A percentile compares a stretch with the other conserved stretches of the same genome.
These are phyloP conservation scores for Latrodectus hesperus DNA, from an alignment of 2,888 invertebrate genomes.

Conservation along the genomic window DNA sequence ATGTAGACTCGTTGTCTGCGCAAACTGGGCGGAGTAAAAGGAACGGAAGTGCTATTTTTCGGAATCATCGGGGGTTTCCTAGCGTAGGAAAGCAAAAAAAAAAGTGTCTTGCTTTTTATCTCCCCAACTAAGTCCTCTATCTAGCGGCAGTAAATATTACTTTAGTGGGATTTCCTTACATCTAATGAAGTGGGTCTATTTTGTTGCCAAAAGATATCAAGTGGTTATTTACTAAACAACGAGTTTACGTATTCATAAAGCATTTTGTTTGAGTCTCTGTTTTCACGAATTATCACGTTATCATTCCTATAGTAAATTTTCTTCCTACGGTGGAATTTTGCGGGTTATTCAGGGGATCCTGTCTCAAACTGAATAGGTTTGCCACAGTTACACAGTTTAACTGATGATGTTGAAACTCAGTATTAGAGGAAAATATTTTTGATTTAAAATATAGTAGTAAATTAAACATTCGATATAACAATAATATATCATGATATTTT, in stretches of 20 bases:
- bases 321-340: too few species aligned
- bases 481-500: too few species aligned
- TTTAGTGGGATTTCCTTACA: neutral
- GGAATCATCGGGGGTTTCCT: neutral
- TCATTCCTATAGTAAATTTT: too few species aligned
- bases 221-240: slow-evolving; percentile 3
- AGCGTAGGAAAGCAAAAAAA: neutral
- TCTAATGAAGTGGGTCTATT: slow-evolving; percentile 10
- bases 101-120: slow-evolving; percentile 12
- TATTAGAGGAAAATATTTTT: too few species aligned
- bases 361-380: too few species aligned
- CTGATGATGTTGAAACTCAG: too few species aligned
- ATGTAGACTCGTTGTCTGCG: slow-evolving; percentile 33
- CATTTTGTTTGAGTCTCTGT: too few species aligned
- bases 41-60: slow-evolving; percentile 56
- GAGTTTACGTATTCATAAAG: neutral
- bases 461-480: too few species aligned
- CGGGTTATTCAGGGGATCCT: too few species aligned
- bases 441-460: too few species aligned
- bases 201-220: neutral
- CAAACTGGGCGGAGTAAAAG: slow-evolving; percentile 29
- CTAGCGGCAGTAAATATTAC: neutral
- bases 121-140: neutral
- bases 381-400: too few species aligned
- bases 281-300: too few species aligned